A percentile compares a stretch with the other conserved stretches of the same genome.
These are phyloP conservation scores for Siniperca scherzeri DNA, from an alignment of 2,797 vertebrate genomes.

Conservation along the genomic window DNA sequence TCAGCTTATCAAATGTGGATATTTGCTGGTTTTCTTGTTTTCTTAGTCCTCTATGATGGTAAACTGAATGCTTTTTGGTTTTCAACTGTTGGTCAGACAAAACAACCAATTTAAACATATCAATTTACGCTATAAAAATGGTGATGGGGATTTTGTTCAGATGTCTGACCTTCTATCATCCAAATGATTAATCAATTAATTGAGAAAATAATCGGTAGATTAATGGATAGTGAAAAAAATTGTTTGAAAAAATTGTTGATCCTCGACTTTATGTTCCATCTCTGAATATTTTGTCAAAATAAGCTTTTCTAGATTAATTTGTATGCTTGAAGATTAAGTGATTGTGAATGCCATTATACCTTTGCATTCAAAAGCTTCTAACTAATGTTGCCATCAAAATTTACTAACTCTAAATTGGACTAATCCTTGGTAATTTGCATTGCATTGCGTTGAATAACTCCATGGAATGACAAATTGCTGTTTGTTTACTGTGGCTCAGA, in stretches of 20 bases:
- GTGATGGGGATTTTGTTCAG: not conserved
- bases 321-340: not conserved
- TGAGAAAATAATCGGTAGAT: not conserved
- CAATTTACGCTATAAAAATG: not conserved
- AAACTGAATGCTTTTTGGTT: not conserved
- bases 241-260: not conserved
- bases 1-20: not conserved
- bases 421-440: not conserved
- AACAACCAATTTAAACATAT: not conserved
- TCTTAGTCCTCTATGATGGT: accelerated
- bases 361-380: not conserved
- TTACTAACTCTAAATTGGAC: not conserved
- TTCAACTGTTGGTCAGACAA: not conserved
- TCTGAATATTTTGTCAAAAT: not conserved
- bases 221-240: not conserved
- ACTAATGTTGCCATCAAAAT: conserved; percentile 7
- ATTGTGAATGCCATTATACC: not conserved
- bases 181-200: not conserved
- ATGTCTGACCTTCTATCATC: not conserved
- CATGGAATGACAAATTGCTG: not conserved
- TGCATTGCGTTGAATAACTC: not conserved
- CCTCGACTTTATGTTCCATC: not conserved
- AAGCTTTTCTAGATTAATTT: not conserved
- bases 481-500: conserved; percentile 1
- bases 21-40: not conserved